Evolutionary conservation across 2,797 vertebrate genomes (phyloP), one percentile per base, ranked within the genome.

Genomic region (Phyllotis vaccarum): DNA sequence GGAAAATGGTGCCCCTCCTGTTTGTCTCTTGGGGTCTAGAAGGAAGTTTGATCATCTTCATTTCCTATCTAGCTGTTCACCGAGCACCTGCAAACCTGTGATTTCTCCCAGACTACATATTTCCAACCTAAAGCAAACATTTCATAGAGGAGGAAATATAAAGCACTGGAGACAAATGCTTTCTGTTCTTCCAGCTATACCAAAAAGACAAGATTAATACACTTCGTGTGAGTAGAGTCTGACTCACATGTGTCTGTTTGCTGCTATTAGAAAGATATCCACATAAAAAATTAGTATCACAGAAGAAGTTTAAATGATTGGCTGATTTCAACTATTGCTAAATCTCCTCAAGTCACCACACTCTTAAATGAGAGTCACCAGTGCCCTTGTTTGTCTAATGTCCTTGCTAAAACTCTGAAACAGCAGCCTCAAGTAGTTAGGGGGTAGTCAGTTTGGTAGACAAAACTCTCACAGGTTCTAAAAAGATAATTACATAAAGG

Each of bases 401-500:
- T 96, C 96, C 97, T 97, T 97, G 81, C 93, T 96, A 96, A 97
- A 97, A 96, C 96, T 93, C 34, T 76, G 87, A 56, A 94, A 94
- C 92, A 93, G 60, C 93, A 93, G 79, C 94, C 94, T 96, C 92
- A 29, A 29, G 88, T 82, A 96, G 93, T 74, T 95, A 95, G 95
- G 97, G 95, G 86, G 90, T 97, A 94, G 68, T 56, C 92, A 96
- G 85, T 93, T 95, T 93, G 90, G 90, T 92, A 90, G 86, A 94
- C 78, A 97, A 97, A 98, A 97, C 96, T 97, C 97, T 98, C 83
- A 90, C 95, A 96, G 89, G 75, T 19, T 27, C 94, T 94, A 86
- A 87, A 91, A 46, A 75, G 91, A 97, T 98, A 94, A 94, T 98
- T 98, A 97, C 92, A 95, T 68, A 98, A 98, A 98, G 89, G 95